Evolutionary conservation across 2,797 vertebrate species (phyloP), one percentile per base, ranked within the genome.

Genomic region (Zenarchopterus dispar): DNA sequence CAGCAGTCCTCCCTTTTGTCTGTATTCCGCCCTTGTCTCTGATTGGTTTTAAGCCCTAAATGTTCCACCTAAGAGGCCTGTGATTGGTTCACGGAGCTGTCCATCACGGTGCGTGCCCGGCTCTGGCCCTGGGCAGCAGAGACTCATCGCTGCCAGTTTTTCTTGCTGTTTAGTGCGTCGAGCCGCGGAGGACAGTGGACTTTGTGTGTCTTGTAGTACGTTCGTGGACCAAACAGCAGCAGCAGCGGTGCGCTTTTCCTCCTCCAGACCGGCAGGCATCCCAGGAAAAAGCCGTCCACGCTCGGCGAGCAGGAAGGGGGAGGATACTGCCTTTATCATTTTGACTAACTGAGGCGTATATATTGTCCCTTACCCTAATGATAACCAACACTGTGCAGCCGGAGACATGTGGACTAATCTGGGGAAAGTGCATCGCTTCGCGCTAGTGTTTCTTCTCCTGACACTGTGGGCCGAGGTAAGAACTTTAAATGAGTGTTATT

Each of bases 391-490:
- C 69, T 66, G 83, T 65, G 84, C 90, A 83, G 86, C 87, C 85
- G 78, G 90, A 94, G 94, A 92, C 93, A 95, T 96, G 95, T 91
- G 90, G 94, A 93, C 84, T 78, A 78, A 82, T 65, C 75, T 58
- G 50, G 77, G 88, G 82, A 89, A 85, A 82, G 64, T 57, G 78
- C 82, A 67, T 57, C 86, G 87, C 89, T 78, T 92, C 68, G 84
- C 87, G 46, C 77, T 92, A 67, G 86, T 87, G 74, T 86, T 68
- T 66, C 43, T 92, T 65, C 87, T 95, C 79, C 85, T 94, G 87
- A 86, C 92, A 76, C 89, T 94, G 80, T 82, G 91, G 80, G 84
- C 88, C 50, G 88, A 95, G 95, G 94, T 96, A 94, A 92, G 92
- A 80, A 86, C 57, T 73, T 86, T 54, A 17, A 62, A 5, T 17